phyloP scores from a whole-genome alignment of 53 echinoderm and acorn worm genomes.

The Luidia sarsii region DNA sequence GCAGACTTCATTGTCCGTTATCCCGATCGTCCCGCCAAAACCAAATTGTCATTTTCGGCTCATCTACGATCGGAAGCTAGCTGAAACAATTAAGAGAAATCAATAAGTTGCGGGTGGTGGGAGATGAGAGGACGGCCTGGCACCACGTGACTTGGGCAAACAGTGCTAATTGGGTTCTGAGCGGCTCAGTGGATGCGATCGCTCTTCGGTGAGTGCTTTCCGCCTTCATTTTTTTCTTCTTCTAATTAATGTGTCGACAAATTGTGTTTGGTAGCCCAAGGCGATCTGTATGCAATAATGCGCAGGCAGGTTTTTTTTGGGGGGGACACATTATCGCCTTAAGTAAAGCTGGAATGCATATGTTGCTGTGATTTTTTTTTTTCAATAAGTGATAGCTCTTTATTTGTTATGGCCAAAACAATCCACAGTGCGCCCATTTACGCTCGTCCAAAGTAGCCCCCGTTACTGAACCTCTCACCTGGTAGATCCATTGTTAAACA shows the following conservation, averaged over 20 bases:
- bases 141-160: not conserved
- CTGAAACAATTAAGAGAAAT: conserved; percentile 27
- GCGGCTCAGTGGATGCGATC: not conserved
- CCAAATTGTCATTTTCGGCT: conserved; percentile 33
- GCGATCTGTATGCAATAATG: no score
- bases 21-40: not conserved
- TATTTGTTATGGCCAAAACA: no score
- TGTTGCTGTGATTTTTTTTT: no score
- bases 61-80: conserved; percentile 19
- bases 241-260: conserved; percentile 11
- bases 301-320: no score
- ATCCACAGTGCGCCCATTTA: no score
- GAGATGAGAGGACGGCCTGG: not conserved
- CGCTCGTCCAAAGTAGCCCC: no score
- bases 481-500: no score
- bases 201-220: not conserved
- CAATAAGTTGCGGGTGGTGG: no score
- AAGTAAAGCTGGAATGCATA: no score
- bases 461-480: no score
- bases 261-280: conserved; percentile 1
- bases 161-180: conserved; percentile 5
- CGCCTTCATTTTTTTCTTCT: not conserved
- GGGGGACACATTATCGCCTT: no score
- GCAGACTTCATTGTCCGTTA: conserved; percentile 28
- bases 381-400: no score